Base-by-base conservation (phyloP, 1,140 invertebrate genomes). In the Cheumatopsyche charites region DNA sequence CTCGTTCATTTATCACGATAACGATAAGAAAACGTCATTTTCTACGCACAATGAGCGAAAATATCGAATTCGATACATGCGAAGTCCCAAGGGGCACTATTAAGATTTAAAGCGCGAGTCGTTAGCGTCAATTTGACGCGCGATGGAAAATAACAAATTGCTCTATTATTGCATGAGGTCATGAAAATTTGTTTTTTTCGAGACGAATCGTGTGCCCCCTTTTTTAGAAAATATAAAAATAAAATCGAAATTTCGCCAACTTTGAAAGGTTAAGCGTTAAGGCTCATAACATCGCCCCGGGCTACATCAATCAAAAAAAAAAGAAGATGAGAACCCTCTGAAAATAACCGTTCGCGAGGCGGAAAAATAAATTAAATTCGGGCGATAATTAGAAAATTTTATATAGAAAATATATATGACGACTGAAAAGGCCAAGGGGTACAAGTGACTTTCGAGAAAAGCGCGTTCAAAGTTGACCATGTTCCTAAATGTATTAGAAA, bases 281-380 rank as follows among this genome's bases (percentile, higher is more conserved):
- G 47, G 47, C 47, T 52, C 47, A 52, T 17, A 52, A 52, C 47
- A 52, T 52, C 47, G 19, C 7, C 47, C 47, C 47, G 15, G 9
- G 47, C 47, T 15, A 52, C 47, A 52, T 52, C 47, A 52, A 52
- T 52, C 47, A 52, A 52, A 52, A 19, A 36, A 52, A 52, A 19
- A n/a, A n/a, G n/a, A n/a, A n/a, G n/a, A n/a, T n/a, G n/a, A n/a
- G n/a, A n/a, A n/a, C 13, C 47, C 19, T 52, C 47, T 17, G 47
- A 52, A 52, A 52, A 52, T 52, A 52, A 19, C 19, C 12, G 45
- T 47, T 6, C 4, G 3, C 45, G 47, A 17, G 1, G n/a, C 47
- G 9, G 47, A 13, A 52, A 52, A 52, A 52, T 52, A 17, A 52
- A 52, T 52, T 52, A 52, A 52, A 19, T 15, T 15, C n/a, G 19